Base-by-base conservation (phyloP, 2,888 invertebrate genomes). In the Rhamnusium bicolor region DNA sequence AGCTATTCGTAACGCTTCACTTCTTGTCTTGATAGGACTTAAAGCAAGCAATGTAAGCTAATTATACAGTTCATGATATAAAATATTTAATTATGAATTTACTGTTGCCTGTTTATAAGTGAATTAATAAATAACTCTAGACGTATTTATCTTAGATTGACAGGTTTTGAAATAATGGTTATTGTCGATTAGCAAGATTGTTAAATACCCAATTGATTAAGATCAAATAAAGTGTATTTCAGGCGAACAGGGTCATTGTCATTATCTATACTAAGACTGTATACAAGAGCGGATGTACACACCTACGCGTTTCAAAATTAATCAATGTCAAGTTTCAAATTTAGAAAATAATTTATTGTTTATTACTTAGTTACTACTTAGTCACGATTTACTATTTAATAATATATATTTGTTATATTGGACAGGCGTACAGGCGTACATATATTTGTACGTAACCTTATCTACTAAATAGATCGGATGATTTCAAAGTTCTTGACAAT, bases 191-290 rank as follows among this genome's bases (percentile, higher is more conserved):
- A 63, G n/a, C 29, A 16, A 18, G 27, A 51, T 51, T 51, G 24
- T 29, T 63, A 14, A 40, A 18, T n/a, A n/a, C 16, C 32, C 53
- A 32, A 19, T 29, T n/a, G 29, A 65, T 65, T 53, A 65, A 65
- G 21, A 65, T 65, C 54, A 32, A 63, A 63, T 18, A 51, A 14
- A 12, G 18, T 32, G 21, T 49, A 18, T 21, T 51, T 49, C 29
- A 32, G 54, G 65, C 19, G 29, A 65, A 65, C 65, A 65, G 65
- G 65, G 65, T 65, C 65, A 65, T 32, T 53, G 40, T 65, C 49
- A 24, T 47, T 65, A 65, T 18, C 10, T 5, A 24, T 51, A 65
- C 5, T 18, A 49, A 8, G 2, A 51, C 21, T 65, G 32, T 32
- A n/a, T 53, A 47, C 14, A 29, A 27, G 18, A 61, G 14, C 18